These are phyloP conservation scores for Oryzias melastigma DNA, from an alignment of 2,113 vertebrate genomes.

Conservation along the genomic window DNA sequence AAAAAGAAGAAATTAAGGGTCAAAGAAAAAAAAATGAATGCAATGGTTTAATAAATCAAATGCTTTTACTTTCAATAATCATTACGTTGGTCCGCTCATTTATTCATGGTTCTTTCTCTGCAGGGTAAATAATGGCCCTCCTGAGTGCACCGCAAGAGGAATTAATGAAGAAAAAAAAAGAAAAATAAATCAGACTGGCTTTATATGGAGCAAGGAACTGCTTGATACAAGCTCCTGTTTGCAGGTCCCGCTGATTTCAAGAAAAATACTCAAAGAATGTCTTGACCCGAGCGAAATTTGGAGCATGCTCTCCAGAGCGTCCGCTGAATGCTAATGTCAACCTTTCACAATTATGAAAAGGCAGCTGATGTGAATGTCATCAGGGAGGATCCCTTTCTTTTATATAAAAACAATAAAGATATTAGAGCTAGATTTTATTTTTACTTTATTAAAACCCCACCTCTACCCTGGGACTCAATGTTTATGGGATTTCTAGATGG, in stretches of 20 bases:
- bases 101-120: conserved; percentile 33
- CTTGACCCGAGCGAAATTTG: no score
- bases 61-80: conserved; percentile 37
- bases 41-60: conserved; percentile 20
- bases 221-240: background rate
- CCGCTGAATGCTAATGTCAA: no score
- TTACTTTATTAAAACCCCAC: no score
- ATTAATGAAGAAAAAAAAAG: conserved; percentile 25
- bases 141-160: conserved; percentile 21
- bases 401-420: no score
- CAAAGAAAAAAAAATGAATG: conserved; percentile 12
- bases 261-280: background rate
- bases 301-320: no score
- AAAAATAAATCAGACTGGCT: conserved; percentile 11
- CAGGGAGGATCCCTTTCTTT: no score
- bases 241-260: background rate
- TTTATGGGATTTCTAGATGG: background rate
- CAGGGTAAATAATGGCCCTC: conserved; percentile 45
- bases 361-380: no score
- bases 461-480: background rate
- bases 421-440: no score
- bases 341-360: no score
- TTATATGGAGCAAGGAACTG: background rate
- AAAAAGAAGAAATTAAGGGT: conserved; percentile 21
- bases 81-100: conserved; percentile 29